Evolutionary conservation across 2,113 vertebrate genomes (phyloP).

Genomic region (Marcusenius ussheri): DNA sequence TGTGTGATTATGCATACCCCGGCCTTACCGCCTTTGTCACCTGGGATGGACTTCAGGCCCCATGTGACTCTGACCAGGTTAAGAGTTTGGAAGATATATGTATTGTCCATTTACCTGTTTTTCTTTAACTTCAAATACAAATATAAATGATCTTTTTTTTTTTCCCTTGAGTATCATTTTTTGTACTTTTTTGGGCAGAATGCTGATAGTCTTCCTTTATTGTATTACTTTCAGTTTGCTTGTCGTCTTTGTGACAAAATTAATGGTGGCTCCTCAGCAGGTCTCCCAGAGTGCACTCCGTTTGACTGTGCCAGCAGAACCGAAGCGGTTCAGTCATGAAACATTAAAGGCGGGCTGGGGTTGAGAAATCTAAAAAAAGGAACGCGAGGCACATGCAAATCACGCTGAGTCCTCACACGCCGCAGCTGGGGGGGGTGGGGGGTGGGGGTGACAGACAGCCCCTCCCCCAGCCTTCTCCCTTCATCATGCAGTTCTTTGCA

Average conservation of each 20-base stretch:
- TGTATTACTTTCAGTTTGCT: conserved; percentile 3
- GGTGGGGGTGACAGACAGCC: neutral
- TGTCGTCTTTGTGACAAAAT: neutral
- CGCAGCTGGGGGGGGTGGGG: neutral
- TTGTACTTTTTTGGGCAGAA: neutral
- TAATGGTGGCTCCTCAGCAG: neutral
- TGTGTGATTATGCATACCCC: neutral
- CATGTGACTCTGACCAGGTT: neutral
- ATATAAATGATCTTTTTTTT: neutral
- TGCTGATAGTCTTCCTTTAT: neutral
- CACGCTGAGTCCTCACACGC: neutral
- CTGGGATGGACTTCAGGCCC: neutral
- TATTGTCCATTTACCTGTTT: neutral
- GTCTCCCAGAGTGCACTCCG: neutral
- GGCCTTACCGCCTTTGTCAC: neutral
- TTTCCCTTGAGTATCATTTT: neutral
- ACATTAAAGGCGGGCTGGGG: conserved; percentile 13
- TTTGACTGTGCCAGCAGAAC: neutral
- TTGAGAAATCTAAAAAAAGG: conserved; percentile 7
- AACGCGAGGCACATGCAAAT: conserved; percentile 17
- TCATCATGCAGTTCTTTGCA: neutral
- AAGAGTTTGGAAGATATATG: neutral
- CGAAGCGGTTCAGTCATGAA: conserved; percentile 11
- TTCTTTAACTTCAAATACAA: neutral
- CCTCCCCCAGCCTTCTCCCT: neutral